Conservation (phyloP, 2,888 invertebrate species). For the Tholera decimalis region DNA sequence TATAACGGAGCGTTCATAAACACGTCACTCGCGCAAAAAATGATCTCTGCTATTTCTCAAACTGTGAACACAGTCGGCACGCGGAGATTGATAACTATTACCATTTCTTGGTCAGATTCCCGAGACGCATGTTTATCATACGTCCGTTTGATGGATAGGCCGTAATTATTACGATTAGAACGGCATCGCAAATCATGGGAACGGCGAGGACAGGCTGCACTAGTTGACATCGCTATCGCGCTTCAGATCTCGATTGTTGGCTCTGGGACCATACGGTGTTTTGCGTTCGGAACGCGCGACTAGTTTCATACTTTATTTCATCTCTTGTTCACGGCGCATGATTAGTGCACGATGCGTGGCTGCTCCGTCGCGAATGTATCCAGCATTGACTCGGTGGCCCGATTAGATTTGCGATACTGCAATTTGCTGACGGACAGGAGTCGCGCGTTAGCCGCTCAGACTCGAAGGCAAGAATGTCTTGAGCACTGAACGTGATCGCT, state of each 20-base stretch:
- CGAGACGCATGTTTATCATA: constrained; percentile 83
- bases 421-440: constrained; percentile 83
- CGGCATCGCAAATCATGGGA: constrained; percentile 90
- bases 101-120: constrained; percentile 78
- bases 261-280: constrained; percentile 76
- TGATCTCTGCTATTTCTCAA: constrained; percentile 89
- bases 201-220: constrained; percentile 86
- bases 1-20: constrained; percentile 87
- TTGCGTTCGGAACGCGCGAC: constrained; percentile 68
- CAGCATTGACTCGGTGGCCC: constrained; percentile 85
- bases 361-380: constrained; percentile 80
- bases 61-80: constrained; percentile 72
- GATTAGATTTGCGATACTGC: constrained; percentile 88
- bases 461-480: constrained; percentile 81
- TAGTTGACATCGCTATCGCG: constrained; percentile 88
- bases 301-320: constrained; percentile 86
- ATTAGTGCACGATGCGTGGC: constrained; percentile 82
- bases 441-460: constrained; percentile 77
- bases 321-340: constrained; percentile 82
- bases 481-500: constrained; percentile 69
- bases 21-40: constrained; percentile 86
- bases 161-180: constrained; percentile 90
- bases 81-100: constrained; percentile 80
- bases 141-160: constrained; percentile 87
- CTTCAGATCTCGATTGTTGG: constrained; percentile 88